Percentiles rank a stretch among this genome's conserved stretches.
phyloP scores from a whole-genome alignment of 1,140 invertebrate species.

The Campoletis sonorensis region DNA sequence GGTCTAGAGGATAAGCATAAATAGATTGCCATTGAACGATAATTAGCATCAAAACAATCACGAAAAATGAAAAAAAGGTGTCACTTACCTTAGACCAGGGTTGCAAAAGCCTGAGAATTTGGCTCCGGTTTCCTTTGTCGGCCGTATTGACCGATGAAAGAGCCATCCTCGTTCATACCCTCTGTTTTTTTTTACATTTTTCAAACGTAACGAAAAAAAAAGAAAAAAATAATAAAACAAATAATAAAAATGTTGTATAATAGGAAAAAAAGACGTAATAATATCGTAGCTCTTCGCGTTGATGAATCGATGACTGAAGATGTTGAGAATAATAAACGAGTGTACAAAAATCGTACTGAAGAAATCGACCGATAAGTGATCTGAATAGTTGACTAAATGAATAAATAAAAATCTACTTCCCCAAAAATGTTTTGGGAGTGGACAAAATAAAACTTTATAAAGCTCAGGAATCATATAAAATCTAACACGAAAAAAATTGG shows the following conservation, averaged over 20 bases:
- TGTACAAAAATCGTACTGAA: background rate
- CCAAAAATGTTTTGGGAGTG: no score
- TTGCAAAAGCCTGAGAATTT: constrained; percentile 87
- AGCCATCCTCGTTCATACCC: constrained; percentile 98
- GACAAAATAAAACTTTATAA: no score
- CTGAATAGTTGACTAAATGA: no score
- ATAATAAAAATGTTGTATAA: constrained; percentile 61
- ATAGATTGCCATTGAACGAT: background rate
- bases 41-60: background rate
- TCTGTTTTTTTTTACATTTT: constrained; percentile 78
- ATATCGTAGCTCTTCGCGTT: background rate
- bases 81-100: constrained; percentile 82
- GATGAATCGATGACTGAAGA: background rate
- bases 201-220: constrained; percentile 66
- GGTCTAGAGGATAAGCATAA: no score
- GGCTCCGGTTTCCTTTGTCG: constrained; percentile 85
- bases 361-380: background rate
- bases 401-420: no score
- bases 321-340: background rate
- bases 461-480: no score
- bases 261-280: constrained; percentile 51
- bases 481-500: background rate
- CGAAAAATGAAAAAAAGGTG: background rate
- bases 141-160: constrained; percentile 97
- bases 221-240: constrained; percentile 55